Conservation (phyloP, 1,140 invertebrate genomes). For the Cydia splendana region DNA sequence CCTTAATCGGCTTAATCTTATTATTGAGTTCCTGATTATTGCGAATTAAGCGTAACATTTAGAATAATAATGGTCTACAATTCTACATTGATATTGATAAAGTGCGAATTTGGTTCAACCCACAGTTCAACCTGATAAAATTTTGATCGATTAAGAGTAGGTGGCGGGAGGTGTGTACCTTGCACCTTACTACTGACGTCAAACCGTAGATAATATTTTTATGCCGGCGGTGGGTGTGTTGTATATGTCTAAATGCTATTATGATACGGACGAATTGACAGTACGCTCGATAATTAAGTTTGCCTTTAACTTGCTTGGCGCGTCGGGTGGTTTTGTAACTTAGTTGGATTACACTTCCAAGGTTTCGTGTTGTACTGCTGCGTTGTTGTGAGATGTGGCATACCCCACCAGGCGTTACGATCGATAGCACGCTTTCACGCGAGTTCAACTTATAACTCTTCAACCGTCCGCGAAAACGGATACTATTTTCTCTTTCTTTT, state of each 20-base stretch:
- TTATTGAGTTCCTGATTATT: background rate
- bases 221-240: conserved; percentile 15
- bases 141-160: background rate
- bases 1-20: background rate
- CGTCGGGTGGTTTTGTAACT: conserved; percentile 41
- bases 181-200: conserved; percentile 6
- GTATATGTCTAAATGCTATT: conserved; percentile 11
- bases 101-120: conserved; percentile 2
- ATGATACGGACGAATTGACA: conserved; percentile 39
- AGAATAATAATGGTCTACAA: background rate
- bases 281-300: conserved; percentile 33
- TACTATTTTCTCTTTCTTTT: conserved; percentile 44
- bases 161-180: conserved; percentile 23
- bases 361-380: conserved; percentile 50
- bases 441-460: conserved; percentile 31
- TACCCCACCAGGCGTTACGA: conserved; percentile 52
- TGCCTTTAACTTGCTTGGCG: conserved; percentile 10
- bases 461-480: conserved; percentile 39
- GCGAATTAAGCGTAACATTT: background rate
- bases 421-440: conserved; percentile 55
- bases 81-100: background rate
- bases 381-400: conserved; percentile 54
- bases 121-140: conserved; percentile 3
- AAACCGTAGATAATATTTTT: conserved; percentile 13
- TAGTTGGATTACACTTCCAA: conserved; percentile 50